These are phyloP conservation scores for Melinopterus prodromus DNA, from an alignment of 2,888 invertebrate species.

Conservation along the genomic window DNA sequence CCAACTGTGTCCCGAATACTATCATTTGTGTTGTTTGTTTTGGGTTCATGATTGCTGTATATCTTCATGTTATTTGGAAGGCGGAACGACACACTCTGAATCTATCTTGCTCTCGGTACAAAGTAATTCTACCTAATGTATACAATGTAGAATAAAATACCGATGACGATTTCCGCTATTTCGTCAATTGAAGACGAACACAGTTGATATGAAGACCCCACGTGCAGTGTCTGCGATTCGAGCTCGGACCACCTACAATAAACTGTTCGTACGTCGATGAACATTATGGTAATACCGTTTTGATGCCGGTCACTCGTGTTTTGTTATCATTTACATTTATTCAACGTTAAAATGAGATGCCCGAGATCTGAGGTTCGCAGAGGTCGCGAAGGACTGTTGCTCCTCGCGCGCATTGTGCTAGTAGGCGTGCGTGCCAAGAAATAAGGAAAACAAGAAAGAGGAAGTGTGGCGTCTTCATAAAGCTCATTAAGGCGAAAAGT, in stretches of 20 bases:
- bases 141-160: too few species aligned
- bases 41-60: too few species aligned
- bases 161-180: too few species aligned
- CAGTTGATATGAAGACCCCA: constrained; percentile 29
- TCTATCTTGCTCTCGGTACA: too few species aligned
- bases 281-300: constrained; percentile 31
- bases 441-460: constrained; percentile 22
- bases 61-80: too few species aligned
- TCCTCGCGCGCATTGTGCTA: not conserved
- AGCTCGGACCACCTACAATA: constrained; percentile 34
- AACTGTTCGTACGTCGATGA: constrained; percentile 33
- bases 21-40: too few species aligned
- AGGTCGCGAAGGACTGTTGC: constrained; percentile 24
- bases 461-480: constrained; percentile 43
- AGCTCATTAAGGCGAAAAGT: constrained; percentile 42
- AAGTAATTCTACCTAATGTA: too few species aligned
- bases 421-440: constrained; percentile 15
- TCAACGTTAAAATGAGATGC: not conserved
- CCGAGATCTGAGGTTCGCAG: constrained; percentile 24
- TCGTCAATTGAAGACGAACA: too few species aligned
- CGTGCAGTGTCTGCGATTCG: constrained; percentile 30
- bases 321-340: constrained; percentile 22
- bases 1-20: too few species aligned
- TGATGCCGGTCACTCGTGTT: constrained; percentile 11
- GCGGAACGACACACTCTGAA: too few species aligned